phyloP scores from a whole-genome alignment of 2,113 vertebrate species.

The Lophochroa leadbeateri region DNA sequence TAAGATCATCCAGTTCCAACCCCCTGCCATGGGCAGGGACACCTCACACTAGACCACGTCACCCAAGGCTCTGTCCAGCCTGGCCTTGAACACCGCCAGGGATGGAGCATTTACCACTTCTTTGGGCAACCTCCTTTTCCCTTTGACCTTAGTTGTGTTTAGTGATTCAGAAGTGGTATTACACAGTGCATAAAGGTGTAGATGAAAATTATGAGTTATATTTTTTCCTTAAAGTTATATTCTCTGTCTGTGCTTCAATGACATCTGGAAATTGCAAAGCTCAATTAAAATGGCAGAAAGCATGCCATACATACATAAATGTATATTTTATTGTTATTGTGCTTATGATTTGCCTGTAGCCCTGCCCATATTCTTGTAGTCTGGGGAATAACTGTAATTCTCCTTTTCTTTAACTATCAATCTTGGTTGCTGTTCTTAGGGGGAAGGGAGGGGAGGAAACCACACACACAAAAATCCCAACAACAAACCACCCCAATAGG shows the following conservation, averaged over 20 bases:
- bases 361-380: neutral
- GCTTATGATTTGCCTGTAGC: slow-evolving; percentile 19
- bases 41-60: neutral
- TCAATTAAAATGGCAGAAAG: slow-evolving; percentile 8
- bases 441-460: too few relatives aligned
- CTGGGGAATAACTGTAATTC: neutral
- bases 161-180: neutral
- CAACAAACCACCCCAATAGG: neutral
- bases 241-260: slow-evolving; percentile 53
- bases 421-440: neutral
- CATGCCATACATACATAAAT: neutral
- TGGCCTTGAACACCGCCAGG: neutral
- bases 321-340: neutral
- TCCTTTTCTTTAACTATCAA: neutral
- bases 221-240: slow-evolving; percentile 41
- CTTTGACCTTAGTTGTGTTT: slow-evolving; percentile 51
- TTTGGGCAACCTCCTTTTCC: neutral
- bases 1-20: neutral
- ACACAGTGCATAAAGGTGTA: neutral
- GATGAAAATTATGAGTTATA: slow-evolving; percentile 27
- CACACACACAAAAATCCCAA: neutral
- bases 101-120: neutral
- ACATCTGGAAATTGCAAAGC: slow-evolving; percentile 37
- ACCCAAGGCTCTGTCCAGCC: neutral
- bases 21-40: neutral